Evolutionary conservation across 2,113 vertebrate species (phyloP), one percentile per base, ranked within the genome.

Genomic region (Tylochromis polylepis): DNA sequence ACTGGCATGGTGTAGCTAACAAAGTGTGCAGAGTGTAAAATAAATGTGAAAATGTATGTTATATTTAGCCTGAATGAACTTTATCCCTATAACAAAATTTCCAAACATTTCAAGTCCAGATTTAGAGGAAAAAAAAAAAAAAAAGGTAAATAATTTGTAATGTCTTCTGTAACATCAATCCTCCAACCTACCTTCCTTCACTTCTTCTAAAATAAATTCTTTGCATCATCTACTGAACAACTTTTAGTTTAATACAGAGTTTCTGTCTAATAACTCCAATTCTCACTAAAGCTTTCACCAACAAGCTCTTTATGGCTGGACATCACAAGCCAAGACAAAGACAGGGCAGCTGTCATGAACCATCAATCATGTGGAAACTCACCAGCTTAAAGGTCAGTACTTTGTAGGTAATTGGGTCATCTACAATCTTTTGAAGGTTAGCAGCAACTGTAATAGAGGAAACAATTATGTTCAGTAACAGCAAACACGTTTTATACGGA

Each of bases 341-440:
- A 46, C 36, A 38, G 3, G 4, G 49, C 20, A 72, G 56, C 34
- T 46, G 83, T 41, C 83, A 11, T 55, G 56, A 81, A 16, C 84
- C 46, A 88, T 91, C 83, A 67, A 82, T 91, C 81, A 90, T 84
- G 6, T 51, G 58, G 24, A 59, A 84, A 98, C 98, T 99, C 97
- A 99, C 99, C 98, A 99, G 95, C 93, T 98, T 99, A 96, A 99
- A 99, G 94, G 99, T 99, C 96, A 99, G 95, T 46, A 98, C 97
- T 98, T 97, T 99, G 97, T 97, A 98, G 95, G 97, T 97, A 95
- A 97, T 95, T 85, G 98, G 98, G 94, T 99, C 98, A 94, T 99
- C 98, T 95, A 99, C 98, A 96, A 99, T 99, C 97, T 99, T 99
- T 96, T 99, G 98, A 96, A 99, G 98, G 95, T 99, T 99, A 97